These are phyloP conservation scores for Typhlomys cinereus DNA, from an alignment of 2,113 vertebrate species.

Conservation along the genomic window DNA sequence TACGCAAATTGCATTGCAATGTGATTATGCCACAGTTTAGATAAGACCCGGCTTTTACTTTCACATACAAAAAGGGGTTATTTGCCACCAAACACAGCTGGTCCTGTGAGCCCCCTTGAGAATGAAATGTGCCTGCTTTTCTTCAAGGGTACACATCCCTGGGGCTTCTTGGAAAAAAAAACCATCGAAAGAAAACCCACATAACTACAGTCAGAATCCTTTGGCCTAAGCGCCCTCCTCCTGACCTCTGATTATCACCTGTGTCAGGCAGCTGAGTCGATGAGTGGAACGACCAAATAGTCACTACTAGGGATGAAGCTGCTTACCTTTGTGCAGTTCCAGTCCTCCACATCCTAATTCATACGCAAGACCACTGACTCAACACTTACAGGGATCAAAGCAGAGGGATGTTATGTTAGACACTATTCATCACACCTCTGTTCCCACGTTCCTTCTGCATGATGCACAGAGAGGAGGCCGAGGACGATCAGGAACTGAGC, in stretches of 20 bases:
- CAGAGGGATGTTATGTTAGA: neutral
- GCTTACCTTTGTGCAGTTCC: slow-evolving; percentile 22
- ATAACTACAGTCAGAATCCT: neutral
- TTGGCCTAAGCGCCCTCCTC: neutral
- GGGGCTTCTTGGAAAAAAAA: neutral
- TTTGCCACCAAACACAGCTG: neutral
- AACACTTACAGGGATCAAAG: slow-evolving; percentile 6
- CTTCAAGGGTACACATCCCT: neutral
- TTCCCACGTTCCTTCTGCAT: neutral
- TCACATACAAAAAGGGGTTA: neutral
- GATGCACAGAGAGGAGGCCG: neutral
- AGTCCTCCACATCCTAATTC: neutral
- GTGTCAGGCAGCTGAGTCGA: slow-evolving; percentile 9
- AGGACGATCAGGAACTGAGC: neutral
- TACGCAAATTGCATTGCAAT: slow-evolving; percentile 47
- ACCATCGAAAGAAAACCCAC: neutral
- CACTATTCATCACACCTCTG: neutral
- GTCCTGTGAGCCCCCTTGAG: slow-evolving; percentile 1
- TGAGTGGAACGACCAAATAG: neutral
- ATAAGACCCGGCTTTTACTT: slow-evolving; percentile 13
- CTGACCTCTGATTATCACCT: neutral
- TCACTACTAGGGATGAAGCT: neutral
- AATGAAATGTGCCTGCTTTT: neutral
- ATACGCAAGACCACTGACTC: neutral
- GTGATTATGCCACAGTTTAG: slow-evolving; percentile 36